Evolutionary conservation across 2,888 invertebrate species (phyloP), one percentile per base, ranked within the genome.

Genomic region (Archips crataeganus): DNA sequence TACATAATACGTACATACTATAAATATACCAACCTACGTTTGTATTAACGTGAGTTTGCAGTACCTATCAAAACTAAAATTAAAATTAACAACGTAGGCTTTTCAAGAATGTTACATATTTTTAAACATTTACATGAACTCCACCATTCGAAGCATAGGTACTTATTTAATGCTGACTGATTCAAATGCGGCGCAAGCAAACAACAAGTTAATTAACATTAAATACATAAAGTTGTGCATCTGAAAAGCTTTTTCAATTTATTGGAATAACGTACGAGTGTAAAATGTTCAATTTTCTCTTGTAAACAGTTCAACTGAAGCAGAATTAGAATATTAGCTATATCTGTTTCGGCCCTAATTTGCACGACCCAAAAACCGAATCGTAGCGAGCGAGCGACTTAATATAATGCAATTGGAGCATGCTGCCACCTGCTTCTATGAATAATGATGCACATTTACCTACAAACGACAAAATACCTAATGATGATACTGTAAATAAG

Each of bases 331-430:
- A 60, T 69, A 69, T 73, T 60, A 69, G 64, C 60, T 77, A 77
- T 77, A 79, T 77, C 75, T 73, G 79, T 79, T 76, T 78, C 81
- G 83, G 79, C 80, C 82, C 82, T 84, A 84, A 86, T 86, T 84
- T 78, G 79, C 82, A 80, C 86, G 88, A 87, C 87, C 88, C 85
- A 86, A 88, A 91, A 90, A 87, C 87, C 85, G 85, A 87, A 86
- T 87, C 83, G 80, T 80, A 81, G 82, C 80, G 81, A 81, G 82
- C 83, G 81, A 81, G 77, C 80, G 85, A 87, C 87, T 88, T 88
- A 87, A 57, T 86, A 85, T 90, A 90, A 90, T 90, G 88, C 88
- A 91, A 91, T 90, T 90, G 87, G 90, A 89, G 86, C 90, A 84
- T 87, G 82, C 85, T 86, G 82, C 85, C 88, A 87, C 88, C 88